Evolutionary conservation across 2,888 invertebrate genomes (phyloP), one percentile per base, ranked within the genome.

Genomic region (Eupithecia inturbata): DNA sequence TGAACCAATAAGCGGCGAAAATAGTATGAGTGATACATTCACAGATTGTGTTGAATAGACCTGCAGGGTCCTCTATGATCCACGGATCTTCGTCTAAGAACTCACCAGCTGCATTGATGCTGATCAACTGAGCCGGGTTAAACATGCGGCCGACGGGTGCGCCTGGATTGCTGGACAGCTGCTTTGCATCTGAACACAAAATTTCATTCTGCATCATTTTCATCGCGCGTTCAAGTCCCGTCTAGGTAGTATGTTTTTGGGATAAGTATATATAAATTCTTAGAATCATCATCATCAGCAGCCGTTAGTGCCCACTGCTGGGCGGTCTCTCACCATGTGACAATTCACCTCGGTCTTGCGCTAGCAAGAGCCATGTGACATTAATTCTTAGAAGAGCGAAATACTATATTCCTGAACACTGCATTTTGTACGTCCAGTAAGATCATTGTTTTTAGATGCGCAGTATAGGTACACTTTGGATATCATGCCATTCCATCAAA

Each of bases 71-170:
- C 6, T 19, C 19, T 45, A n/a, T n/a, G 49, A 49, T 49, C n/a
- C 22, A 3, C 22, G 53, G n/a, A n/a, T 0, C n/a, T n/a, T 19
- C 16, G 3, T 19, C 0, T 28, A 6, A 28, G 5, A 12, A 14
- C 68, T 63, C 72, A 84, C 84, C 84, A 33, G 73, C 72, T 71
- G 78, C 77, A n/a, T 73, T 71, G 68, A 78, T 79, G 69, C 70
- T 78, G 60, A 83, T 68, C 16, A 80, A 68, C 39, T 82, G 81
- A 7, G 77, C 68, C 9, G 85, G 85, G 36, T 75, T 75, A 74
- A 83, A 81, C 78, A 82, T 79, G 39, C 84, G 85, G 66, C 79
- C 69, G 31, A 81, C 12, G 12, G 12, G 57, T 1, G 14, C 57
- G 26, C 57, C 26, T 14, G 26, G 57, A 26, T 57, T 57, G 22